Evolutionary conservation across 2,113 vertebrate species (phyloP), one percentile per base, ranked within the genome.

Genomic region (Poicephalus gulielmi): DNA sequence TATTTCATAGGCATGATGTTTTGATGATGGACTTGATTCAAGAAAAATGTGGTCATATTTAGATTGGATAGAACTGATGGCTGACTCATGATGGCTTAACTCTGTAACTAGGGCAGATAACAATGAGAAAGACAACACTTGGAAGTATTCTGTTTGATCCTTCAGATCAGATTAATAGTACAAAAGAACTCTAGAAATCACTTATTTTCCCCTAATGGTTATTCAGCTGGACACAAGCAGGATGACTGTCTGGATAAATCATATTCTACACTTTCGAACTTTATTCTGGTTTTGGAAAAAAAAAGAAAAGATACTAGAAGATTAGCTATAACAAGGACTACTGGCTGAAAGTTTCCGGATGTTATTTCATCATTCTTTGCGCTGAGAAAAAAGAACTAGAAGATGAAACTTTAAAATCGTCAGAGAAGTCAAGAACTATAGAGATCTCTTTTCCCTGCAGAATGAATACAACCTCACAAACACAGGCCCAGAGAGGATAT

Each of bases 21-120:
- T 83, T 62, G 53, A 24, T 79, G 77, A 76, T 74, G 67, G 44
- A 87, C 44, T 74, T 63, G 53, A 70, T 69, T 87, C 59, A 92
- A 92, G 59, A 86, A 92, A 94, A 92, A 91, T 52, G n/a, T 63
- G 63, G 43, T 94, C 59, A 59, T 82, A 94, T 91, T 91, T 93
- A 92, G 62, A 69, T 44, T 79, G 77, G 47, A 76, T 63, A 70
- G 49, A 92, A 82, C 44, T 67, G 49, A 33, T 94, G 92, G 86
- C 66, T 89, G 89, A 89, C 67, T 94, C 77, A 87, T 67, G 52
- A 69, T 10, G 37, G 50, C 66, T 88, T 50, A 62, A 52, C n/a
- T 83, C 67, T 76, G 41, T 70, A 83, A 76, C 69, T 41, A 68
- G 41, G 80, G 53, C 57, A 92, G 57, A 84, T 92, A 82, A 86